Base-by-base conservation (phyloP, 2,888 invertebrate species). In the Rhagonycha fulva region DNA sequence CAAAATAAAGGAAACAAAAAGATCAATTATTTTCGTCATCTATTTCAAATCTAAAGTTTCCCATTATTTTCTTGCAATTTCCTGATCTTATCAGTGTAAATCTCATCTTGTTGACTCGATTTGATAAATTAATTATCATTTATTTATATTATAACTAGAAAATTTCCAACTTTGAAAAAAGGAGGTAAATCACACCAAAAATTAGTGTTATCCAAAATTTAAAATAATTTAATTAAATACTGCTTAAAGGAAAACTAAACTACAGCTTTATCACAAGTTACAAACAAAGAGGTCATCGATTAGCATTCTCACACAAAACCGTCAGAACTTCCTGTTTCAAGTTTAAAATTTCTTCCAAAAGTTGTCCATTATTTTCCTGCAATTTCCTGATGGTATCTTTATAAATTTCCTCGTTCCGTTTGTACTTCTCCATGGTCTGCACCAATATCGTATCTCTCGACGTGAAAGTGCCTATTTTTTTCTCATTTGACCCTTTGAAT, bases 331-430 rank as follows among this genome's bases (percentile, higher is more conserved):
- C 76, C 26, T 79, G 75, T 60, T 75, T 77, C 26, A 79, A 61
- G 62, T 66, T 62, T 26, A 79, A 62, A 62, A 79, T 69, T 67
- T 79, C 76, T 14, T 73, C 68, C 12, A 79, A 61, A 14, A 80
- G 47, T 19, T 77, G 68, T 9, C 75, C 63, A 62, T 78, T 80
- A 60, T 80, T 80, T 9, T 76, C 71, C 19, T 80, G 78, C 61
- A 80, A 68, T 69, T 80, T 75, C n/a, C 67, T 62, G 14, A 80
- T 80, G 0, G 77, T 80, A 12, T 80, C 77, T 30, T 77, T 71
- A 28, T 80, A 80, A 68, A 76, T 62, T 14, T 47, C 75, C 62
- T 78, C 78, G 23, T 79, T 78, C 12, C 30, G 68, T 67, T 76
- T 79, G 24, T 78, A 79, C 66, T 75, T 78, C 7, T 70, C 63